phyloP scores from a whole-genome alignment of 37 sponge, comb jelly and placozoan species.

The Corticium candelabrum region DNA sequence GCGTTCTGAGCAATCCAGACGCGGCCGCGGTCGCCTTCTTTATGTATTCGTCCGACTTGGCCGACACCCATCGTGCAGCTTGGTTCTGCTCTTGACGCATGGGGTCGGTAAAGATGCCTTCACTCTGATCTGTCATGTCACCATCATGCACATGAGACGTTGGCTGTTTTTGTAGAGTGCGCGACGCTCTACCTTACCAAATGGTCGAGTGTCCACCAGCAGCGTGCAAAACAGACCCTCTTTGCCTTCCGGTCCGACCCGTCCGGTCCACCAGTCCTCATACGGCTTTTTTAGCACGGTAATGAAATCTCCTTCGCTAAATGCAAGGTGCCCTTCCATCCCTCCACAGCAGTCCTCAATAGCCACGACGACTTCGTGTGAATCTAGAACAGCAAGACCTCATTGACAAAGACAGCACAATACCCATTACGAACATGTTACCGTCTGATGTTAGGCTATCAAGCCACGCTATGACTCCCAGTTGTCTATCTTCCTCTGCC shows the following conservation, averaged over 20 bases:
- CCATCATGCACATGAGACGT: neutral
- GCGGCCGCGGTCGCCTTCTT: neutral
- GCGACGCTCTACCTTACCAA: constrained; percentile 31
- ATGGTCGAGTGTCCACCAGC: constrained; percentile 31
- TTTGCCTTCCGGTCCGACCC: constrained; percentile 8
- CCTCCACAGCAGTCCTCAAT: constrained; percentile 20
- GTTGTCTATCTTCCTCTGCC: constrained; percentile 28
- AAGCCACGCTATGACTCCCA: constrained; percentile 22
- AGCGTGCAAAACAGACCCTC: constrained; percentile 35
- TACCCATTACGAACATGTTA: neutral
- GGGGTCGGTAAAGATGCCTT: neutral
- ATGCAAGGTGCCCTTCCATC: constrained; percentile 27
- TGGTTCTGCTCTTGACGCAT: neutral
- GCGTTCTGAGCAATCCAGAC: neutral
- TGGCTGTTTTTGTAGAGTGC: neutral
- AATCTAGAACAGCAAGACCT: neutral
- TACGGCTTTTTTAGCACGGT: constrained; percentile 26
- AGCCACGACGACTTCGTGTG: constrained; percentile 24
- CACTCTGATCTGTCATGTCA: neutral
- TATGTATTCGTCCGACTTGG: neutral
- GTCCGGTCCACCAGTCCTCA: constrained; percentile 40
- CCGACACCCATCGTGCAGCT: neutral
- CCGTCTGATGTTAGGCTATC: constrained; percentile 10
- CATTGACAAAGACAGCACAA: neutral
- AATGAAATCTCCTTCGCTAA: constrained; percentile 38